Base-by-base conservation (phyloP, 2,797 vertebrate species). In the Ctenochaetus hawaiiensis region DNA sequence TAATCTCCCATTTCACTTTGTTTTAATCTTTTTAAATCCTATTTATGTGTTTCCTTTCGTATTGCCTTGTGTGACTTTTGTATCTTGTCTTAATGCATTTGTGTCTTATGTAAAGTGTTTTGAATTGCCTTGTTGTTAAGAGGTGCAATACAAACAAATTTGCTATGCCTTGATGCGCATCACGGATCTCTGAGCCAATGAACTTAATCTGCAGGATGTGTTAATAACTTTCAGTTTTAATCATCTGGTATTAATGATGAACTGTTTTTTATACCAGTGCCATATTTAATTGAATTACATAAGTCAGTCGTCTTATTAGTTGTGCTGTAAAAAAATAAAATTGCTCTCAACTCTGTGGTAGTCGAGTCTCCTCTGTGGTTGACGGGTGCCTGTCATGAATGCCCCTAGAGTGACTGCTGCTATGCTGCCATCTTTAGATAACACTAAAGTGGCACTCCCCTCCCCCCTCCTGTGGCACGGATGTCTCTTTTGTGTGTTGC, bases 401-500 rank as follows among this genome's bases (percentile, higher is more conserved):
- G 60, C 34, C 66, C 77, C 63, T 75, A 39, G 23, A 64, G 18
- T 64, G 22, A 69, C 74, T 56, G 59, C 64, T 60, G 62, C 63
- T 81, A 22, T 71, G 73, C 73, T 83, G 66, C 73, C 82, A 83
- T 72, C 53, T 78, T 72, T 49, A 73, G 43, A 62, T 72, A 57
- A 75, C 61, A 78, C 44, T 62, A 54, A 70, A 69, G 83, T 57
- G 76, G 26, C 60, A 69, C 39, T 57, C 62, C 61, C 62, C 43
- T 52, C 68, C 56, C 68, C 43, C 62, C 49, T 77, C 65, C 63
- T 61, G 58, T 72, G 53, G 44, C 80, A 70, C 49, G 56, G 37
- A 77, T 78, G 74, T 78, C 70, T 83, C 30, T 67, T 81, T 82
- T 77, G 60, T 82, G 68, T 71, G 67, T 43, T 57, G 44, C 45